These are phyloP conservation scores for Brotogeris chrysoptera DNA, from an alignment of 2,797 vertebrate species.

Conservation along the genomic window DNA sequence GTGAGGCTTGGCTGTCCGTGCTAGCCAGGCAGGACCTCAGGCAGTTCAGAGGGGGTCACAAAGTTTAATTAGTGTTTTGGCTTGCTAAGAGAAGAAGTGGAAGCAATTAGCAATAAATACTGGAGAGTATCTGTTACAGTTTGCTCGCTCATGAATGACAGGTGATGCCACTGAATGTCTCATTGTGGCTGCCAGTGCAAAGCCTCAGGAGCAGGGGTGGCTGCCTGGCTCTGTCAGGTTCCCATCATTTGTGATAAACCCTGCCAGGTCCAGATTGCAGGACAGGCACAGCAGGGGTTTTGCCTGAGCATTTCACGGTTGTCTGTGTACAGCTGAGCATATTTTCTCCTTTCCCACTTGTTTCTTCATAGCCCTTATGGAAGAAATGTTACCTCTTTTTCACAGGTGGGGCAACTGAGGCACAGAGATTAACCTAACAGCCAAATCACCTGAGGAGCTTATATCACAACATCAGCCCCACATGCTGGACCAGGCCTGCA, in stretches of 20 bases:
- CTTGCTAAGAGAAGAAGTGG: neutral
- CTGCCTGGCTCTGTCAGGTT: neutral
- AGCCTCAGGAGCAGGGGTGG: neutral
- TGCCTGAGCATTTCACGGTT: neutral
- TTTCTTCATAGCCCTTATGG: neutral
- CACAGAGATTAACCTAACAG: neutral
- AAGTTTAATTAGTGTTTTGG: neutral
- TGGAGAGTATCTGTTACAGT: neutral
- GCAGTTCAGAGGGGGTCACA: neutral
- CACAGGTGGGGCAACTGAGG: neutral
- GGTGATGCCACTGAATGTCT: neutral
- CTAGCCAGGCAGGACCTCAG: neutral
- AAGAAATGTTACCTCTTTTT: neutral
- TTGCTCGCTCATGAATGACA: neutral
- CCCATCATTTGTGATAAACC: accelerated
- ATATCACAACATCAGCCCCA: neutral
- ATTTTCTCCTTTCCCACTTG: neutral
- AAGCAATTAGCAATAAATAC: neutral
- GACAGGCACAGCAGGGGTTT: neutral
- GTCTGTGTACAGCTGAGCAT: neutral
- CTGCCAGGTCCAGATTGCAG: neutral
- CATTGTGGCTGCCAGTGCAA: neutral
- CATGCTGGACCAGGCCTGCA: neutral
- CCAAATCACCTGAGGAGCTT: neutral
- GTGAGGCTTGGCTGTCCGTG: neutral